Percentiles rank a stretch among this genome's conserved stretches.
These are phyloP conservation scores for Chinchilla lanigera DNA, from an alignment of 2,113 vertebrate species.

Conservation along the genomic window DNA sequence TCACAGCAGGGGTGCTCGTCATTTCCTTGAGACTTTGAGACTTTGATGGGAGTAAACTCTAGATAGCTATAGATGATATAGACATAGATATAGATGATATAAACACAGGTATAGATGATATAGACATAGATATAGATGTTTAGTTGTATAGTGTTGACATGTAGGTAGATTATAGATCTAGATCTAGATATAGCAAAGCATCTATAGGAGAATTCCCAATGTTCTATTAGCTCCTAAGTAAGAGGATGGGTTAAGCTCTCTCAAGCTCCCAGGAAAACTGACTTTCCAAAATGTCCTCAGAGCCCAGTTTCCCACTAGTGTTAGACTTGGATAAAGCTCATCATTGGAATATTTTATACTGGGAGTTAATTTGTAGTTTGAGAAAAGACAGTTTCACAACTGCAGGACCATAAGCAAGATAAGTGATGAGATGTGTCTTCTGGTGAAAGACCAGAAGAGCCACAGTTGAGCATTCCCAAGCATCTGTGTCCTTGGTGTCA, in stretches of 20 bases:
- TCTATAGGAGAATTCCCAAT: background rate
- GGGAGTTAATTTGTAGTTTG: background rate
- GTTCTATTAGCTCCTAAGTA: background rate
- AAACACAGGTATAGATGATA: background rate
- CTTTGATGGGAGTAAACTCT: background rate
- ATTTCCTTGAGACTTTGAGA: background rate
- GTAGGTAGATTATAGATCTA: fast-evolving
- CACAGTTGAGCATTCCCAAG: background rate
- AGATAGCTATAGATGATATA: background rate
- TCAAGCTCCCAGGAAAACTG: background rate
- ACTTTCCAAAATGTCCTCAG: background rate
- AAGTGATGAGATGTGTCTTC: background rate
- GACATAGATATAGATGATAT: background rate
- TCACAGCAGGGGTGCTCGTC: background rate
- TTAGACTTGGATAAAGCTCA: background rate
- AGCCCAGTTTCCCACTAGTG: background rate
- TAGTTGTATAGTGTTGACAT: no score
- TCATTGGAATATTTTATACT: background rate
- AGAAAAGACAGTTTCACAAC: background rate
- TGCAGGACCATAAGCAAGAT: background rate
- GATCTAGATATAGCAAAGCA: background rate
- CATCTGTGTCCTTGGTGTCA: background rate
- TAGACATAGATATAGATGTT: background rate
- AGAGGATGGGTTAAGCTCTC: background rate
- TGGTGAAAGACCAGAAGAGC: background rate